A percentile compares a stretch with the other conserved stretches of the same genome.
These are phyloP conservation scores for Endotricha flammealis DNA, from an alignment of 2,888 invertebrate genomes.

Conservation along the genomic window DNA sequence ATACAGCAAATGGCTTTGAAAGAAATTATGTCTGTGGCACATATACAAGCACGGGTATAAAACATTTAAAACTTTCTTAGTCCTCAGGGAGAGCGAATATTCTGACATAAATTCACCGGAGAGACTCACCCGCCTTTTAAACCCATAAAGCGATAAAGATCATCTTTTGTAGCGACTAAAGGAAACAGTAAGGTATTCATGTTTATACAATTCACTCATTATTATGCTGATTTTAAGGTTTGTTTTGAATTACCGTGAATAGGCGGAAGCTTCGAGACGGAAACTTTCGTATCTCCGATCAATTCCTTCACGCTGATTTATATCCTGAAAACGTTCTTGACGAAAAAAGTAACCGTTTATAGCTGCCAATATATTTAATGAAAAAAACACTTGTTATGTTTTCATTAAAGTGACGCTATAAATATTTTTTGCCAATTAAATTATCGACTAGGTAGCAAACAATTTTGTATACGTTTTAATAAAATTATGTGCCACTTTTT, in stretches of 20 bases:
- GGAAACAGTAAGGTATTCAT: slow-evolving; percentile 31
- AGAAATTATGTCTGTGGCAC: slow-evolving; percentile 27
- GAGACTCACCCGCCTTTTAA: slow-evolving; percentile 44
- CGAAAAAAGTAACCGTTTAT: no score
- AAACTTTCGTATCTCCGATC: background rate
- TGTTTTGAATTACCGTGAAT: slow-evolving; percentile 14
- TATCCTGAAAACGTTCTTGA: background rate
- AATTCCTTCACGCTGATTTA: background rate
- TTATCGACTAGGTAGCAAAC: no score
- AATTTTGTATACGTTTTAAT: no score
- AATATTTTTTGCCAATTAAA: background rate
- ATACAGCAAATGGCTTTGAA: no score
- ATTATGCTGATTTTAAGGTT: slow-evolving; percentile 37
- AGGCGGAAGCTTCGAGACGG: background rate
- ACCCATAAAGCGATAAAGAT: slow-evolving; percentile 65
- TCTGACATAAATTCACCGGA: slow-evolving; percentile 52
- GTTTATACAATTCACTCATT: slow-evolving; percentile 38
- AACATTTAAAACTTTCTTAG: slow-evolving; percentile 65
- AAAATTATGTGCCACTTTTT: no score
- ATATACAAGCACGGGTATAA: slow-evolving; percentile 44
- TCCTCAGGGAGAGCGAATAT: slow-evolving; percentile 49
- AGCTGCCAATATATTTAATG: no score
- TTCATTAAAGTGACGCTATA: no score
- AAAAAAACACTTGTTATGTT: no score
- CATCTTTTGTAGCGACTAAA: slow-evolving; percentile 54